Percentiles rank a stretch among this genome's conserved stretches.
These are phyloP conservation scores for Siniperca chuatsi DNA, from an alignment of 2,113 vertebrate species.

Conservation along the genomic window DNA sequence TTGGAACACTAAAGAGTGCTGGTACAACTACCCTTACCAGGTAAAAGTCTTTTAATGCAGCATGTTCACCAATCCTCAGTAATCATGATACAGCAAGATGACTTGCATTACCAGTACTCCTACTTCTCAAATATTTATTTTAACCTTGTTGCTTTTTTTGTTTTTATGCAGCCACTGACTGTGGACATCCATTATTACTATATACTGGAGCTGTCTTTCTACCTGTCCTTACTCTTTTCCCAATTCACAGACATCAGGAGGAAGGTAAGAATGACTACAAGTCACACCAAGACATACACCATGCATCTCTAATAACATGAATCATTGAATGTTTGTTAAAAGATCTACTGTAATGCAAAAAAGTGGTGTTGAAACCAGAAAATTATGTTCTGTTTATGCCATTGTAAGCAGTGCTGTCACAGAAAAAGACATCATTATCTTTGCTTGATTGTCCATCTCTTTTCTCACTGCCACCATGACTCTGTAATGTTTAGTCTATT, in stretches of 20 bases:
- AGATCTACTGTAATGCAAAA: not conserved
- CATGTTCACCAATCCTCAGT: not conserved
- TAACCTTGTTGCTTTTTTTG: slow-evolving; percentile 51
- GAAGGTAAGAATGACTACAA: slow-evolving; percentile 89
- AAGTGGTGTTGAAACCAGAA: not conserved
- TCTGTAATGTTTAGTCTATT: slow-evolving; percentile 12
- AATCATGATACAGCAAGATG: not conserved
- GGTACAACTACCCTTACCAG: slow-evolving; percentile 98
- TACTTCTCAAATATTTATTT: not conserved
- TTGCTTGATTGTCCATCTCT: slow-evolving; percentile 17
- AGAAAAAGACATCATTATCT: slow-evolving; percentile 7
- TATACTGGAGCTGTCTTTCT: slow-evolving; percentile 95
- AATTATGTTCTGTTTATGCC: not conserved
- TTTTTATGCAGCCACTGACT: slow-evolving; percentile 90
- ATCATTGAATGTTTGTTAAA: not conserved
- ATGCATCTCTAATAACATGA: slow-evolving; percentile 15
- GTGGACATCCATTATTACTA: slow-evolving; percentile 98
- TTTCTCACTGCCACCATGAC: not conserved
- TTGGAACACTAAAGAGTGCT: slow-evolving; percentile 97
- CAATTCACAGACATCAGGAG: slow-evolving; percentile 98
- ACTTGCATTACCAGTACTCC: not conserved
- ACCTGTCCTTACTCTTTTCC: slow-evolving; percentile 97
- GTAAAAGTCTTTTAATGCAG: slow-evolving; percentile 80
- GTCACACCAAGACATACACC: slow-evolving; percentile 20
- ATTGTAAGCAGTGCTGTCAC: not conserved